phyloP scores from a whole-genome alignment of 2,888 invertebrate species.

The Napeogenes sylphis region DNA sequence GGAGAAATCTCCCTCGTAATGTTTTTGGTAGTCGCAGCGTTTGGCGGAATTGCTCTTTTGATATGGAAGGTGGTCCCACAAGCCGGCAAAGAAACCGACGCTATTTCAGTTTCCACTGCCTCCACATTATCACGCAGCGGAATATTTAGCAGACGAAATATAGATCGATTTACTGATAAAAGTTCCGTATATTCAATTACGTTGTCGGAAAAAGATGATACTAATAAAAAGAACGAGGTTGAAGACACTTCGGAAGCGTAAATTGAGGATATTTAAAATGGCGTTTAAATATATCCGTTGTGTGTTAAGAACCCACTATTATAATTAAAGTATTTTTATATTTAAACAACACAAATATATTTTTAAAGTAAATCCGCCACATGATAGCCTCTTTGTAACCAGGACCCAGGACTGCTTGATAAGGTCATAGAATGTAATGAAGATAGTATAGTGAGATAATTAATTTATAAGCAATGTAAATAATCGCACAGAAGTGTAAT shows the following conservation, averaged over 20 bases:
- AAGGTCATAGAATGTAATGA: no score
- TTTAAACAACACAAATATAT: no score
- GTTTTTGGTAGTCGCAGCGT: constrained; percentile 77
- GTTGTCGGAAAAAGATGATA: constrained; percentile 66
- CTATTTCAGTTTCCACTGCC: constrained; percentile 64
- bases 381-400: no score
- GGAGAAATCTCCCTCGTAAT: constrained; percentile 74
- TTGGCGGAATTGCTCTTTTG: constrained; percentile 75
- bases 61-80: constrained; percentile 78
- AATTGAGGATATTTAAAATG: constrained; percentile 26
- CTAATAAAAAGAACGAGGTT: constrained; percentile 57
- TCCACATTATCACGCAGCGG: constrained; percentile 65
- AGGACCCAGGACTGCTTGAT: no score
- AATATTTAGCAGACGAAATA: constrained; percentile 60
- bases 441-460: not conserved
- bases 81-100: constrained; percentile 61
- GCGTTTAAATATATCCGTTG: not conserved
- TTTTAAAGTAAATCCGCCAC: no score
- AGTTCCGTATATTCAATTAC: constrained; percentile 72
- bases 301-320: no score
- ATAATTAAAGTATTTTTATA: no score
- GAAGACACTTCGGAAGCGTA: constrained; percentile 74
- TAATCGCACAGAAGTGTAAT: not conserved
- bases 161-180: constrained; percentile 66
- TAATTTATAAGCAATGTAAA: constrained; percentile 10